Conservation (phyloP, 2,113 vertebrate species). For the Hymenochirus boettgeri region DNA sequence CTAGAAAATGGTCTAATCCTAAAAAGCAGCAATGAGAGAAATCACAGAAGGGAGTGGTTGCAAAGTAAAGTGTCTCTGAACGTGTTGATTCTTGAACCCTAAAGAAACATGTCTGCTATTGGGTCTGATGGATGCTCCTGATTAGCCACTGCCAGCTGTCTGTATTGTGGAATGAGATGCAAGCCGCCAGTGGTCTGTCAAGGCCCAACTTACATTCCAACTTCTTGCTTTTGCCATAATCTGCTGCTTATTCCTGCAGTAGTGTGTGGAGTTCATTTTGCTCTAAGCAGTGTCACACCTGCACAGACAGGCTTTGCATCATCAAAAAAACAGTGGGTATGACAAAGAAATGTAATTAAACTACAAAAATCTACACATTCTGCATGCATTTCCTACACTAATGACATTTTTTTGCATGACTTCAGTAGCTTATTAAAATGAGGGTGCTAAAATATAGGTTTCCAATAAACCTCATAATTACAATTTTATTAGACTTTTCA, state of each 20-base stretch:
- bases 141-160: conserved; percentile 29
- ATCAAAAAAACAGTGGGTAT: conserved; percentile 30
- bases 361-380: background rate
- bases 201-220: conserved; percentile 28
- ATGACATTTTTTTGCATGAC: too few relatives aligned
- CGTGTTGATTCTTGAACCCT: conserved; percentile 23
- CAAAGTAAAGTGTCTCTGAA: conserved; percentile 21
- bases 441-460: too few relatives aligned
- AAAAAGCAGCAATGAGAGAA: too few relatives aligned
- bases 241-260: conserved; percentile 28
- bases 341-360: conserved; percentile 29
- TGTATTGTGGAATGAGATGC: conserved; percentile 2
- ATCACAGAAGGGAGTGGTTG: conserved; percentile 2
- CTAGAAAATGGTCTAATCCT: too few relatives aligned
- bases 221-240: conserved; percentile 25
- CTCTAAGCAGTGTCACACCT: conserved; percentile 32
- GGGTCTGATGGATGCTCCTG: conserved; percentile 24
- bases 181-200: background rate
- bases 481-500: too few relatives aligned
- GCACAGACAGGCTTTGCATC: conserved; percentile 31
- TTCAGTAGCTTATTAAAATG: too few relatives aligned
- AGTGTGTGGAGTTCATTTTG: conserved; percentile 9
- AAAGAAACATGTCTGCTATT: conserved; percentile 15
- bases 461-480: too few relatives aligned
- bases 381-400: conserved; percentile 4